Evolutionary conservation across 1,140 invertebrate genomes (phyloP), one percentile per base, ranked within the genome.

Genomic region (Megalopta genalis): DNA sequence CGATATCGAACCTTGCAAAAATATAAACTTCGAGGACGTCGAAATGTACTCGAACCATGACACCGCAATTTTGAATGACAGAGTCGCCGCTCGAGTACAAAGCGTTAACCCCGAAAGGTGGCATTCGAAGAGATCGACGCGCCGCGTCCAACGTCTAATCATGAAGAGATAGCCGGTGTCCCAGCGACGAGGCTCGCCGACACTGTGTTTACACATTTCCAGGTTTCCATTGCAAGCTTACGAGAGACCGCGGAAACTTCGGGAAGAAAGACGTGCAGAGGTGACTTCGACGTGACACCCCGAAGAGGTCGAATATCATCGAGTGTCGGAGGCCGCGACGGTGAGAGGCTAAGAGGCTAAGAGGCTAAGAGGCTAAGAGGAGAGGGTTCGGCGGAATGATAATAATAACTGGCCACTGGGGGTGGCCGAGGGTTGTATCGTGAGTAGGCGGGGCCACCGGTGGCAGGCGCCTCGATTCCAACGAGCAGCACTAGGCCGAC

Each of bases 401-500:
- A 82, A 84, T 82, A 86, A 85, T 75, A 74, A 79, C 75, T 73
- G 83, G 76, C 60, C 80, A 62, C 63, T 77, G 65, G 82, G 68
- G 69, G 70, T 72, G 57, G 66, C 39, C 21, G 84, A 84, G 84
- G 86, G 80, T 83, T 88, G 85, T 86, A 89, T 85, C 83, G 84
- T 59, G 81, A 75, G 87, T 90, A 86, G 89, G 89, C 87, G 89
- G 89, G 72, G 88, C 87, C 70, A 82, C 9, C 23, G 62, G 62
- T 80, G 80, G 84, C 83, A 83, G 80, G 82, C 82, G 85, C 83
- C 79, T 86, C 83, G 79, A 81, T 89, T 84, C 81, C 82, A 85
- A 83, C 82, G 86, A 82, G 86, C 83, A 83, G 85, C 86, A 83
- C 87, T 85, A 89, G 84, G 81, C 87, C 88, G 85, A 88, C 86